Evolutionary conservation across 2,113 vertebrate genomes (phyloP).

Genomic region (Nematolebias whitei): DNA sequence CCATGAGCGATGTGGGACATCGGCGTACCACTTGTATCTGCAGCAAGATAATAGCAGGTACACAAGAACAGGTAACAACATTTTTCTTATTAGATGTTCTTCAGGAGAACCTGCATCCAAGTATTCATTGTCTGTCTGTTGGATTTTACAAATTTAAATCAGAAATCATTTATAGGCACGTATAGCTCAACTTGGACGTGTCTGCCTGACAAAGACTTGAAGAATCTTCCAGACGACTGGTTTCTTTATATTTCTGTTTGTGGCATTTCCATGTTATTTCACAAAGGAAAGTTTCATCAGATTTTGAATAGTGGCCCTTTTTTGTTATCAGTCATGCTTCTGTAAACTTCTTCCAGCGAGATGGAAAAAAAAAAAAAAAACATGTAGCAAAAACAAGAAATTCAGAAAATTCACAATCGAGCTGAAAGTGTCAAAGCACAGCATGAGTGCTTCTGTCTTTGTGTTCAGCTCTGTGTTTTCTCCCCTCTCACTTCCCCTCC

Average conservation of each 20-base stretch:
- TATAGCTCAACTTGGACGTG: too few relatives aligned
- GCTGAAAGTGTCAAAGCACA: constrained; percentile 39
- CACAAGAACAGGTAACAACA: too few relatives aligned
- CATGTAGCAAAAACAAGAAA: constrained; percentile 11
- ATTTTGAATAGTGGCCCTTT: constrained; percentile 38
- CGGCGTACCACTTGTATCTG: too few relatives aligned
- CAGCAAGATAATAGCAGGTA: too few relatives aligned
- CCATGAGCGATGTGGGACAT: too few relatives aligned
- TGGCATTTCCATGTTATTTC: constrained; percentile 28
- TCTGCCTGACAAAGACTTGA: too few relatives aligned
- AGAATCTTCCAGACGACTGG: constrained; percentile 1
- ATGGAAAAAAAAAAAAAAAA: background rate
- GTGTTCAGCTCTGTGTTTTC: constrained; percentile 42
- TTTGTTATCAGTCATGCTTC: constrained; percentile 58
- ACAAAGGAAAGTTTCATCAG: constrained; percentile 29
- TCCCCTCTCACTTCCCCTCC: background rate
- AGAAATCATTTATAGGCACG: too few relatives aligned
- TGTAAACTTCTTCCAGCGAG: constrained; percentile 41
- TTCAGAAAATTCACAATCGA: constrained; percentile 43
- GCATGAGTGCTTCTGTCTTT: constrained; percentile 33
- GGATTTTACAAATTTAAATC: too few relatives aligned
- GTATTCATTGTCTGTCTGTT: too few relatives aligned
- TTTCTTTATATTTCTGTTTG: constrained; percentile 35
- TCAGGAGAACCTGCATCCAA: too few relatives aligned
- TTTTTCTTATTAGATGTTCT: too few relatives aligned